A percentile compares a stretch with the other conserved stretches of the same genome.
These are phyloP conservation scores for Drosophila paucipuncta DNA, from an alignment of 2,888 invertebrate species.

Conservation along the genomic window DNA sequence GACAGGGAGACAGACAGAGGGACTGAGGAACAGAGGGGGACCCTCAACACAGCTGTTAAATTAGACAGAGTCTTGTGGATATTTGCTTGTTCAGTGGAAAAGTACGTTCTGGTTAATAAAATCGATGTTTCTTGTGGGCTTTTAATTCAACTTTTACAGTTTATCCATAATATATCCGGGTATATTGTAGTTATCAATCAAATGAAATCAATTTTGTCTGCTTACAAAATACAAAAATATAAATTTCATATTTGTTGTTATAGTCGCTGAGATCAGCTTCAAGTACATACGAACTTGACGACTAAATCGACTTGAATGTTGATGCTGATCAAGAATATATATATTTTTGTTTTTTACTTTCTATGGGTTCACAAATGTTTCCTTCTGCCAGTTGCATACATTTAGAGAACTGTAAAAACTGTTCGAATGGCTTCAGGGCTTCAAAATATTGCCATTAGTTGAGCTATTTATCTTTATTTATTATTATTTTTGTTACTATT, in stretches of 20 bases:
- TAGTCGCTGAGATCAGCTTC: too few species aligned
- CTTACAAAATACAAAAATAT: not conserved
- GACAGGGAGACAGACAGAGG: not conserved
- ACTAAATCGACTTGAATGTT: not conserved
- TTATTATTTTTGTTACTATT: too few species aligned
- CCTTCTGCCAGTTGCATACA: not conserved
- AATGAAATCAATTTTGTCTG: too few species aligned
- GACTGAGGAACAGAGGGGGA: not conserved
- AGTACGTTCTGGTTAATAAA: not conserved
- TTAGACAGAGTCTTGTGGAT: not conserved
- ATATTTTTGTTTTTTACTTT: too few species aligned
- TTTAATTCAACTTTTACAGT: not conserved
- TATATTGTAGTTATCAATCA: not conserved
- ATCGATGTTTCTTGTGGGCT: not conserved
- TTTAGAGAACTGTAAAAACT: not conserved
- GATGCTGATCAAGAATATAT: not conserved
- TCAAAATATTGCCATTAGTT: not conserved
- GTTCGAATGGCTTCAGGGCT: not conserved
- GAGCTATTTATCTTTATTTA: not conserved
- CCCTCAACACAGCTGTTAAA: not conserved
- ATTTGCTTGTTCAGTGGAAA: not conserved
- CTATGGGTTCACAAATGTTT: not conserved
- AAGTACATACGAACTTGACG: too few species aligned
- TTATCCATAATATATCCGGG: not conserved
- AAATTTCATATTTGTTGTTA: not conserved